A percentile compares a stretch with the other conserved stretches of the same genome.
These are phyloP conservation scores for Anadara kagoshimensis DNA, from an alignment of 1,140 invertebrate genomes.

Conservation along the genomic window DNA sequence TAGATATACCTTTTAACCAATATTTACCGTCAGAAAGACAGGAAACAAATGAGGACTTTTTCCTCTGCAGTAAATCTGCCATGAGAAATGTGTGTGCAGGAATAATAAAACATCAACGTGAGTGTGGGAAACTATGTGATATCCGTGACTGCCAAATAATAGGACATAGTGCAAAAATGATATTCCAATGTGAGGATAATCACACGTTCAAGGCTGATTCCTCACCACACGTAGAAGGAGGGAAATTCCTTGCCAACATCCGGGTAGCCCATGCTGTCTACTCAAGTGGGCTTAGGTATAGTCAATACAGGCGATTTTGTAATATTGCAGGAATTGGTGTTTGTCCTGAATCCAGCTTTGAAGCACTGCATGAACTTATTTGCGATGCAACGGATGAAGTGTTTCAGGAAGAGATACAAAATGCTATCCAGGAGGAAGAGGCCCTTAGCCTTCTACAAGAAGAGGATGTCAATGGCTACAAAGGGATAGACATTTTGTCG, in stretches of 20 bases:
- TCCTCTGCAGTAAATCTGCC: too few species aligned
- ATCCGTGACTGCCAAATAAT: neutral
- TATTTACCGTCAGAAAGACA: too few species aligned
- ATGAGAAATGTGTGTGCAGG: too few species aligned
- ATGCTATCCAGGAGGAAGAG: neutral
- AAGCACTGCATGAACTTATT: neutral
- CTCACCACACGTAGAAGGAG: neutral
- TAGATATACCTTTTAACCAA: too few species aligned
- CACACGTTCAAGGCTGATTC: neutral
- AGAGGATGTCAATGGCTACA: neutral
- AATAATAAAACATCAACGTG: too few species aligned
- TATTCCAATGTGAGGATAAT: too few species aligned
- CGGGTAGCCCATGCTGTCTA: neutral
- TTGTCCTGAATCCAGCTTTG: neutral
- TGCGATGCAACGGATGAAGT: neutral
- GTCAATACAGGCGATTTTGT: neutral
- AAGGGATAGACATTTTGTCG: neutral
- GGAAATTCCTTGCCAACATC: conserved; percentile 1
- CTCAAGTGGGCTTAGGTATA: neutral
- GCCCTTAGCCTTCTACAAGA: neutral
- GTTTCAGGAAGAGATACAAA: neutral
- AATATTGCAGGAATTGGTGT: too few species aligned
- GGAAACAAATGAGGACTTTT: too few species aligned
- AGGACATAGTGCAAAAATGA: neutral
- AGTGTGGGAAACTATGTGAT: neutral